Evolutionary conservation across 2,888 invertebrate genomes (phyloP), one percentile per base, ranked within the genome.

Genomic region (Hyposoter dolosus): DNA sequence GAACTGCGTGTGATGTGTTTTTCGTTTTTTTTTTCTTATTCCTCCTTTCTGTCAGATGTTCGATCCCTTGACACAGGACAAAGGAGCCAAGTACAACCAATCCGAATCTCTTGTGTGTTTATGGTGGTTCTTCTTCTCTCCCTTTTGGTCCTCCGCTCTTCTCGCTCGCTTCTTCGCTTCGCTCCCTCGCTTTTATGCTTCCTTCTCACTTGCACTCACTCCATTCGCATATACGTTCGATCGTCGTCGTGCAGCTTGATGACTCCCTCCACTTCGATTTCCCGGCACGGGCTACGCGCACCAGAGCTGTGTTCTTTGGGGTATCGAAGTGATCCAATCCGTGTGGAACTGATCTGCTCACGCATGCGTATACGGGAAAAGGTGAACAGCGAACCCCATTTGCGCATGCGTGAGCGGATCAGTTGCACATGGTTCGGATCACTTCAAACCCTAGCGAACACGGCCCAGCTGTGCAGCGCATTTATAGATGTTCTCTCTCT

Each of bases 81-180:
- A 91, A 91, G 90, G 89, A 90, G 90, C 89, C 89, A 89, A 91
- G 90, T 89, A 86, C 87, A 75, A 89, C 86, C 89, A 88, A 82
- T 83, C 82, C 75, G 63, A 71, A 81, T 84, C 63, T 76, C 47
- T 66, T 74, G 68, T 50, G 83, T 86, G 83, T 86, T 83, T 85
- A 83, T 76, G 80, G 75, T 82, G 79, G 53, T 79, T 84, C 69
- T 82, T 60, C 60, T 60, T 60, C 60, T 60, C 60, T 60, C 60
- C 82, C 45, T 71, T 80, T 84, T 76, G 71, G 71, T 75, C 32
- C 79, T 56, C 53, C 66, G 32, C 50, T 71, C 69, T 69, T 56
- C 78, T 28, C 19, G 23, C 43, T 32, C n/a, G n/a, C 77, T 47
- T 71, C 43, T 23, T 50, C 45, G 10, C 45, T 63, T 53, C 71